Evolutionary conservation across 2,888 invertebrate genomes (phyloP).

Genomic region (Morpho helenor): DNA sequence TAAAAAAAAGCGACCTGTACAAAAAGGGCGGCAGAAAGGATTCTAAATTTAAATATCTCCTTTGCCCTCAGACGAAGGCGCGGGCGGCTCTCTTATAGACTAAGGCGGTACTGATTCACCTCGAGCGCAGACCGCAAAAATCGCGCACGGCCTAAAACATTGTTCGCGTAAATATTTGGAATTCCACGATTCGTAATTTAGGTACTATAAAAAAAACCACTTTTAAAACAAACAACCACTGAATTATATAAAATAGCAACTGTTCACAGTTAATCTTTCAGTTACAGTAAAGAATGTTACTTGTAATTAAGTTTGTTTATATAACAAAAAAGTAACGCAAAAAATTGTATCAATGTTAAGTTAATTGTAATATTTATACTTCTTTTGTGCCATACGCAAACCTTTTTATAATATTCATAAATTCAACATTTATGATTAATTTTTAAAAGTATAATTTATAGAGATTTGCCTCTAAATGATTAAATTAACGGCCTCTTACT

Average conservation of each 20-base stretch:
- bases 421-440: no score
- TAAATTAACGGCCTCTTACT: no score
- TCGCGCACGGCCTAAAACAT: constrained; percentile 58
- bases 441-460: no score
- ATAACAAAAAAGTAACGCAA: background rate
- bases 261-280: background rate
- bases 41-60: constrained; percentile 73
- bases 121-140: constrained; percentile 64
- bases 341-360: no score
- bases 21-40: constrained; percentile 57
- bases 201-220: background rate
- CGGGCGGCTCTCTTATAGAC: constrained; percentile 72
- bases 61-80: constrained; percentile 56
- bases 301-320: background rate
- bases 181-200: constrained; percentile 32
- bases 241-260: background rate
- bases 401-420: no score
- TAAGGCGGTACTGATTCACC: constrained; percentile 74
- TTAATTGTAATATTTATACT: no score
- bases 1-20: constrained; percentile 34
- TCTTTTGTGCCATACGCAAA: no score
- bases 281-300: background rate
- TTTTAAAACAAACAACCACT: background rate
- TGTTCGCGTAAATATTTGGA: constrained; percentile 65
- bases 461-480: no score